phyloP scores from a whole-genome alignment of 37 sponge, comb jelly and placozoan species.

The Aphrocallistes beatrix region DNA sequence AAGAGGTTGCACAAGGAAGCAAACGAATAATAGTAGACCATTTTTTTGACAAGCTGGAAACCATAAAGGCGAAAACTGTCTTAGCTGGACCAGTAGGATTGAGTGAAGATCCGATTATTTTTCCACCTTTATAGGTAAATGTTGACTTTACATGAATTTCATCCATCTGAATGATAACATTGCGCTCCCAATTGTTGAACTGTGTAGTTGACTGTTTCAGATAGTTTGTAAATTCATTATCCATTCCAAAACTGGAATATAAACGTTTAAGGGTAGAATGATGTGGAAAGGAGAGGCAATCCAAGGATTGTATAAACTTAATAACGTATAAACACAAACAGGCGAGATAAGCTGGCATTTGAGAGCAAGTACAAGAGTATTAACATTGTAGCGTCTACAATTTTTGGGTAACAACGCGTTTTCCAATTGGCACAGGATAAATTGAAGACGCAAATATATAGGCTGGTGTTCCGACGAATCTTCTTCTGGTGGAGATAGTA shows the following conservation, averaged over 20 bases:
- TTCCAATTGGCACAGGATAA: not conserved
- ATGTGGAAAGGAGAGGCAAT: not conserved
- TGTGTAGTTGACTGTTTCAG: not conserved
- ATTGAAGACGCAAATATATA: too few relatives aligned
- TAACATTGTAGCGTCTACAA: not conserved
- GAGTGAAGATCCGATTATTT: not conserved
- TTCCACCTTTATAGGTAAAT: not conserved
- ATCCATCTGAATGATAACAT: not conserved
- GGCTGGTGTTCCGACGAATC: too few relatives aligned
- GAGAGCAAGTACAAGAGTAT: not conserved
- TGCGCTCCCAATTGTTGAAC: not conserved
- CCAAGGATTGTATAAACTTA: not conserved
- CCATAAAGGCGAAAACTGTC: not conserved
- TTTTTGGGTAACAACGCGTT: not conserved
- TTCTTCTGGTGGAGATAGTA: too few relatives aligned
- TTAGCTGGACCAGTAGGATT: not conserved
- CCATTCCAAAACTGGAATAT: not conserved
- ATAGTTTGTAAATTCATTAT: not conserved
- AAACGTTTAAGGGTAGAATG: not conserved
- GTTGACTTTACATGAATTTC: not conserved
- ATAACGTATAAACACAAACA: too few relatives aligned
- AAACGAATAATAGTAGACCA: not conserved
- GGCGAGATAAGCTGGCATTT: not conserved
- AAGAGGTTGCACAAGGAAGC: not conserved
- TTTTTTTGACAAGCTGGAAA: not conserved